Percentiles rank a stretch among this genome's conserved stretches.
These are phyloP conservation scores for Drepanosiphum platanoidis DNA, from an alignment of 2,888 invertebrate species.

Conservation along the genomic window DNA sequence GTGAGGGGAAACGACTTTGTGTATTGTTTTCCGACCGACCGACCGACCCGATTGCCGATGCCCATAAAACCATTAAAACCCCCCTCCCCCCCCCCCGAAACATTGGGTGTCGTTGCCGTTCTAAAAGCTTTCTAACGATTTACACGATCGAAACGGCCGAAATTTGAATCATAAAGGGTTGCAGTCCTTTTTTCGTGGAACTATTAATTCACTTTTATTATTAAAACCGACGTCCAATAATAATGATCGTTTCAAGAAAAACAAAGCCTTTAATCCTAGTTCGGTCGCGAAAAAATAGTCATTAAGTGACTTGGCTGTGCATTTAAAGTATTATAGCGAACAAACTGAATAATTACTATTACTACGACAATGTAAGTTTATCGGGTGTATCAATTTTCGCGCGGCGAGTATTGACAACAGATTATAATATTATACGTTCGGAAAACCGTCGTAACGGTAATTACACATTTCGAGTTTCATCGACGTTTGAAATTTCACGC, in stretches of 20 bases:
- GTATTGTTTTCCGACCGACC: constrained; percentile 47
- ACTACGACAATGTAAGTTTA: not conserved
- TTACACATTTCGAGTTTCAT: no score
- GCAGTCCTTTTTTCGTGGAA: constrained; percentile 15
- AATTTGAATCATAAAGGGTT: constrained; percentile 49
- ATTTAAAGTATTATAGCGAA: constrained; percentile 13
- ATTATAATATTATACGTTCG: no score
- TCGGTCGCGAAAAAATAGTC: not conserved
- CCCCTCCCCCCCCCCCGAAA: constrained; percentile 6
- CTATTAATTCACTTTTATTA: constrained; percentile 9
- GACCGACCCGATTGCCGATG: constrained; percentile 46
- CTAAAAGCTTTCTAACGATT: constrained; percentile 51
- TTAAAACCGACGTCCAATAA: constrained; percentile 10
- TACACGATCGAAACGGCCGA: constrained; percentile 36
- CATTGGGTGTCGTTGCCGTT: constrained; percentile 41
- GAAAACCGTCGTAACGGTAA: no score
- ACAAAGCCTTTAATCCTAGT: constrained; percentile 5
- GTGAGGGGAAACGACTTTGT: constrained; percentile 44
- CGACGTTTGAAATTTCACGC: no score
- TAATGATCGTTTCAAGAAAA: not conserved
- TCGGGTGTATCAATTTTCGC: not conserved
- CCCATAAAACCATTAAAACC: constrained; percentile 58
- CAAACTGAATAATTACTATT: not conserved
- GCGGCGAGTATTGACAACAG: no score
- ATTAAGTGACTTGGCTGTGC: not conserved